These are phyloP conservation scores for Halocaridina rubra DNA, from an alignment of 2,888 invertebrate genomes.

Conservation along the genomic window DNA sequence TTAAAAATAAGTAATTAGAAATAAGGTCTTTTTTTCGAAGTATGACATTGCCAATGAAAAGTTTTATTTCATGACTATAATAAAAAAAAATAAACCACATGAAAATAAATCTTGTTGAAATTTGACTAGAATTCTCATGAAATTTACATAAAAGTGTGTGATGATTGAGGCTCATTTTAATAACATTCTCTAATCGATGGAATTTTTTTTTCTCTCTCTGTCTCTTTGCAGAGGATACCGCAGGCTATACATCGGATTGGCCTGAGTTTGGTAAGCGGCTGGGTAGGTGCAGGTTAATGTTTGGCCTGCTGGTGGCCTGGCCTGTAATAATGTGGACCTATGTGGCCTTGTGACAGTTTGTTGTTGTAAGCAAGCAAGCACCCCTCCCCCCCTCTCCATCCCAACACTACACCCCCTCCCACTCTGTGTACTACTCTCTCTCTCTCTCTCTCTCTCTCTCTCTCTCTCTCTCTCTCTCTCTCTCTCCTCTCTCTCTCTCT, in stretches of 20 bases:
- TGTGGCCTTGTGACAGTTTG: slow-evolving; percentile 32
- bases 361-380: slow-evolving; percentile 41
- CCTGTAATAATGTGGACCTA: slow-evolving; percentile 26
- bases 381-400: not conserved
- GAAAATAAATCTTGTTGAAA: too few species aligned
- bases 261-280: slow-evolving; percentile 64
- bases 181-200: not conserved
- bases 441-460: not conserved
- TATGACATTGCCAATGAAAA: too few species aligned
- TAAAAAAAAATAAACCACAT: too few species aligned
- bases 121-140: too few species aligned
- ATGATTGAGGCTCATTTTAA: not conserved
- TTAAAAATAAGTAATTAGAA: too few species aligned
- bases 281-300: slow-evolving; percentile 57
- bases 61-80: too few species aligned
- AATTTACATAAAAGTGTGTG: too few species aligned
- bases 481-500: not conserved
- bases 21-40: too few species aligned
- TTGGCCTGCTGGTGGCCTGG: slow-evolving; percentile 37
- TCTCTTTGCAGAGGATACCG: slow-evolving; percentile 60
- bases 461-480: not conserved
- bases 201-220: slow-evolving; percentile 4
- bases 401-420: not conserved
- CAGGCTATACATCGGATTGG: slow-evolving; percentile 63
- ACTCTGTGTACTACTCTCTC: not conserved